phyloP scores from a whole-genome alignment of 2,113 vertebrate genomes.

The Entelurus aequoreus region DNA sequence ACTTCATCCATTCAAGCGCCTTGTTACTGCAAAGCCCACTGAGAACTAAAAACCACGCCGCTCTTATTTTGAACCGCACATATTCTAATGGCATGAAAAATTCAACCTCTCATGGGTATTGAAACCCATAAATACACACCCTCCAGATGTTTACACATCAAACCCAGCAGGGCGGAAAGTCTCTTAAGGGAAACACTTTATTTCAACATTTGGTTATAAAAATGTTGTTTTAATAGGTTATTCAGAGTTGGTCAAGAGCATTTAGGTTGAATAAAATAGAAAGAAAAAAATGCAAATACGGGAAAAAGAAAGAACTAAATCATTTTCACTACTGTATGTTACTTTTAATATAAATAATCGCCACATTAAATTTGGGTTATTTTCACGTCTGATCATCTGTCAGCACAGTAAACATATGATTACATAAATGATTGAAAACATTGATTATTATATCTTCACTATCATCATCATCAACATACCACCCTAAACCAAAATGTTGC shows the following conservation, averaged over 20 bases:
- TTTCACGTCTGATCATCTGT: too few relatives aligned
- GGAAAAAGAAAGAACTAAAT: too few relatives aligned
- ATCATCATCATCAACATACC: too few relatives aligned
- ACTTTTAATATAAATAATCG: too few relatives aligned
- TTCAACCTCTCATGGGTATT: constrained; percentile 21
- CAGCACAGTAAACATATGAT: too few relatives aligned
- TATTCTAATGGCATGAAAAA: neutral
- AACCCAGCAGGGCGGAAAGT: constrained; percentile 33
- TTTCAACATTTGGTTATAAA: constrained; percentile 38
- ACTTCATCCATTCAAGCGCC: neutral
- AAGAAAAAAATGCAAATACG: neutral
- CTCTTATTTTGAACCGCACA: neutral
- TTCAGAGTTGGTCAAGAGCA: constrained; percentile 2
- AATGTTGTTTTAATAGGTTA: constrained; percentile 23
- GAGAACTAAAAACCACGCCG: neutral
- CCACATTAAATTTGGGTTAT: too few relatives aligned
- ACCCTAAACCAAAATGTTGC: too few relatives aligned
- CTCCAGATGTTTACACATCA: constrained; percentile 68
- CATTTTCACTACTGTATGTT: too few relatives aligned
- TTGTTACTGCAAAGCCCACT: neutral
- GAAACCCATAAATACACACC: constrained; percentile 64
- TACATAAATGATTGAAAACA: too few relatives aligned
- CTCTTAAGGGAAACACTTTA: constrained; percentile 44
- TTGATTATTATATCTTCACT: too few relatives aligned
- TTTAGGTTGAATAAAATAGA: constrained; percentile 13